phyloP scores from a whole-genome alignment of 1,140 invertebrate species.

The Drosophila sp. region DNA sequence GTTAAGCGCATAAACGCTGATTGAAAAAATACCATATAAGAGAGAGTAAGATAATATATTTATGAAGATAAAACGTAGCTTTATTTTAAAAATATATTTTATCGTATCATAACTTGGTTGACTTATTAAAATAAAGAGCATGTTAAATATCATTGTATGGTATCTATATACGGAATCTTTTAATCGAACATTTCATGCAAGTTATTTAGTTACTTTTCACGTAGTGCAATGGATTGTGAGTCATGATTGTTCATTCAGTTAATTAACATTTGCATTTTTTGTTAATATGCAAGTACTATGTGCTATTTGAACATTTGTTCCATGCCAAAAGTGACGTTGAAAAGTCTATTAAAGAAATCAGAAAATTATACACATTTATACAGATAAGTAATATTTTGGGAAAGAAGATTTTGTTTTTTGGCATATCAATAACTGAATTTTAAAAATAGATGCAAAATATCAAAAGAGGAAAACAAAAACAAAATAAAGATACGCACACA shows the following conservation, averaged over 20 bases:
- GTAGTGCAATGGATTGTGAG: constrained; percentile 8
- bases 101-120: not conserved
- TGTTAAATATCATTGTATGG: constrained; percentile 1
- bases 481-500: constrained; percentile 21
- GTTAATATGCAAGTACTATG: not conserved
- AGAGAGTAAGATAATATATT: too few species aligned
- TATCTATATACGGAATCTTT: not conserved
- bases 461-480: constrained; percentile 55
- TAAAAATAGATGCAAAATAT: constrained; percentile 70
- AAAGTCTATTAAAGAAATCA: constrained; percentile 52
- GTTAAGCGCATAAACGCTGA: too few species aligned
- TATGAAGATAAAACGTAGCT: too few species aligned
- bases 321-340: constrained; percentile 61
- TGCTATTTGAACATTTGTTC: constrained; percentile 18
- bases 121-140: not conserved
- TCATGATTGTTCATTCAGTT: constrained; percentile 14
- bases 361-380: constrained; percentile 31
- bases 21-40: too few species aligned
- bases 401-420: constrained; percentile 71
- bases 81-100: not conserved
- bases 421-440: constrained; percentile 81
- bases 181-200: constrained; percentile 1
- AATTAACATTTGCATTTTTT: constrained; percentile 17
- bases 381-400: constrained; percentile 35
- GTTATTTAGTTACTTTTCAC: constrained; percentile 6